Percentiles rank a stretch among this genome's conserved stretches.
These are phyloP conservation scores for Leucoptera coffeella DNA, from an alignment of 2,888 invertebrate genomes.

Conservation along the genomic window DNA sequence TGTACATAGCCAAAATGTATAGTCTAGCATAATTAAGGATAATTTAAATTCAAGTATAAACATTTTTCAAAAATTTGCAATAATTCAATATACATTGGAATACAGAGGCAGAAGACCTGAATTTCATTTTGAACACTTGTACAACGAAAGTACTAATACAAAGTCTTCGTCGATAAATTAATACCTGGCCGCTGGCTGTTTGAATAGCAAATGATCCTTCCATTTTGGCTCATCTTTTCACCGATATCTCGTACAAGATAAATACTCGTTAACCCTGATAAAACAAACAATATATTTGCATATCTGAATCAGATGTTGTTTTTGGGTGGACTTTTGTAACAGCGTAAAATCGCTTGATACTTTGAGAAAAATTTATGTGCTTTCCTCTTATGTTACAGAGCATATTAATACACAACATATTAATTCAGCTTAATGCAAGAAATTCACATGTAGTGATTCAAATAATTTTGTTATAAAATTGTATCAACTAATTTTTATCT, in stretches of 20 bases:
- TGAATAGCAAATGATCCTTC: constrained; percentile 44
- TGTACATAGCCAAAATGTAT: no score
- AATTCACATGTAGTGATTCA: background rate
- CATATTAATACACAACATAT: no score
- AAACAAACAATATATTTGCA: constrained; percentile 47
- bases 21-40: no score
- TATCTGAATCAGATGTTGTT: constrained; percentile 25
- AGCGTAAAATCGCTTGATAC: constrained; percentile 17
- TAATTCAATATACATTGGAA: no score
- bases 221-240: constrained; percentile 34
- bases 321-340: background rate
- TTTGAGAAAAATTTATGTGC: constrained; percentile 3
- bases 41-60: no score
- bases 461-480: background rate
- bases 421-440: background rate
- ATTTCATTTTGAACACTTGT: no score
- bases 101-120: no score
- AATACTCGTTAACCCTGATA: constrained; percentile 26
- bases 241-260: constrained; percentile 27
- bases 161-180: no score
- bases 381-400: no score
- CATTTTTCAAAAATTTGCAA: no score
- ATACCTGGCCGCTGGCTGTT: constrained; percentile 15
- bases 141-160: no score
- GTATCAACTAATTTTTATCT: background rate